A percentile compares a stretch with the other conserved stretches of the same genome.
Conservation (phyloP, 2,888 invertebrate genomes). For the Habrosyne pyritoides region DNA sequence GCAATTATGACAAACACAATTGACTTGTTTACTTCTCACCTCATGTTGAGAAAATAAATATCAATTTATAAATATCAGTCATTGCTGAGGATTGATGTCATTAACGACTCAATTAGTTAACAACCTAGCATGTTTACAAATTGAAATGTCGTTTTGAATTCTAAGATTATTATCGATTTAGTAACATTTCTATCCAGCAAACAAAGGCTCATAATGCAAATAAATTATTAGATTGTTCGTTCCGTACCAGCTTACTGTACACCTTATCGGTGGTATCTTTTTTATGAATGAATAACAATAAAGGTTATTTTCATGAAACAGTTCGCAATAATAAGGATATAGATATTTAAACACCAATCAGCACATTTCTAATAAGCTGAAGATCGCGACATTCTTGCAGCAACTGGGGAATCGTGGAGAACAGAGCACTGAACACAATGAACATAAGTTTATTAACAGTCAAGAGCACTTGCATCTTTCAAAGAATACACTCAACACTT, state of each 20-base stretch:
- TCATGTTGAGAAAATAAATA: neutral
- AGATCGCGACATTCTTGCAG: slow-evolving; percentile 53
- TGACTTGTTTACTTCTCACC: neutral
- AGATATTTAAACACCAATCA: slow-evolving; percentile 54
- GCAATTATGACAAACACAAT: neutral
- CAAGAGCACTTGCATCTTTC: slow-evolving; percentile 54
- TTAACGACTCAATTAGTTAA: slow-evolving; percentile 9
- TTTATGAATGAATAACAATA: neutral
- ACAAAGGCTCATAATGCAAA: neutral
- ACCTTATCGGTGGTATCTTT: slow-evolving; percentile 13
- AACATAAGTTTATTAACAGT: slow-evolving; percentile 44
- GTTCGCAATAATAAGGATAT: slow-evolving; percentile 13
- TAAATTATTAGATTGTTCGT: too few relatives aligned
- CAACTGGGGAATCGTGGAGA: slow-evolving; percentile 48
- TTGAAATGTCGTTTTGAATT: neutral
- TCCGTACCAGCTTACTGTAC: slow-evolving; percentile 6
- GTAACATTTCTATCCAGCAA: neutral
- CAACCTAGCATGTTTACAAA: neutral
- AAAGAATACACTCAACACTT: slow-evolving; percentile 27
- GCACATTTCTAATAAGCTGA: slow-evolving; percentile 52
- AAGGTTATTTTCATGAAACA: neutral
- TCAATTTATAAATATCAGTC: slow-evolving; percentile 5
- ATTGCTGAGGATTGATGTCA: slow-evolving; percentile 1
- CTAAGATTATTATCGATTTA: neutral
- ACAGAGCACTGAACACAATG: slow-evolving; percentile 44